Base-by-base conservation (phyloP, 2,888 invertebrate genomes). In the Boloria selene region DNA sequence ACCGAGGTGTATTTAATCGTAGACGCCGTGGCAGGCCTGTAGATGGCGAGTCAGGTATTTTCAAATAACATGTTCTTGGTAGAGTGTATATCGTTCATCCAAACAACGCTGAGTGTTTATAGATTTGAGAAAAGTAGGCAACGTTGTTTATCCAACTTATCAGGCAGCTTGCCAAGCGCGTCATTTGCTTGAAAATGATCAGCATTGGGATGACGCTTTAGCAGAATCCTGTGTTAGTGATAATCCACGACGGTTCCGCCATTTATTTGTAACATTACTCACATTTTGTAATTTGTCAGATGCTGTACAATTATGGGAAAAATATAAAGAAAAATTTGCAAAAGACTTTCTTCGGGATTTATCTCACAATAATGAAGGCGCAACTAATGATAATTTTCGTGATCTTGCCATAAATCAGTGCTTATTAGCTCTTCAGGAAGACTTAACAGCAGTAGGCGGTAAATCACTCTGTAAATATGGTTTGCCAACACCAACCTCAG, bases 131-230 rank as follows among this genome's bases (percentile, higher is more conserved):
- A 31, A 31, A 53, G 31, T 31, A 53, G 31, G 31, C 53, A n/a
- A 53, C n/a, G 53, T 53, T 53, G 31, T 53, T 53, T 53, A 53
- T 53, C 53, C 31, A 53, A 31, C 31, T 22, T 22, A 22, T 22
- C 31, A 31, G n/a, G 31, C 53, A 53, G 53, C 53, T 53, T 53
- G 53, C 70, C 68, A 64, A 52, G 74, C 73, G 44, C 69, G 73
- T 10, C 74, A 75, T 51, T 72, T 84, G 52, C 70, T 82, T 17
- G 78, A 83, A 70, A 75, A 80, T 3, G 22, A 22, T 22, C 22
- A 22, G 22, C 22, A 22, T 22, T 22, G 22, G 81, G 74, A 75
- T 65, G 67, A 71, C 49, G 61, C 62, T 60, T 58, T 69, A 67
- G 66, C 70, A 61, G 70, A 70, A 68, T 61, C 64, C n/a, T 71